Base-by-base conservation (phyloP, 1,140 invertebrate species). In the Marisa cornuarietis region DNA sequence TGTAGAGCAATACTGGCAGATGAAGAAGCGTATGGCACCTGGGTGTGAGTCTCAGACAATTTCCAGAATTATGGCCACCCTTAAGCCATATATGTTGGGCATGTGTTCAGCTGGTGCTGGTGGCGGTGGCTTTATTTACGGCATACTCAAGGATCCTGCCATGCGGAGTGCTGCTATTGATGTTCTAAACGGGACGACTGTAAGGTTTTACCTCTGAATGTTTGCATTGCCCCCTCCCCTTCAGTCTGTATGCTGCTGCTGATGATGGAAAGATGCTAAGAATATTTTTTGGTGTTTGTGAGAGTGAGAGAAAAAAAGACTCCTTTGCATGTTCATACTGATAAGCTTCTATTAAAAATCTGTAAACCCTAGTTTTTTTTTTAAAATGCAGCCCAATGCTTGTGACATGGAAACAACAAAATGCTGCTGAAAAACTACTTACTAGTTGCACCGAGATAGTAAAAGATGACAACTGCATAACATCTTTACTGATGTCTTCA, bases 1-100 rank as follows among this genome's bases (percentile, higher is more conserved):
- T 72, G 87, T 92, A 75, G 84, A 86, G 71, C 82, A 81, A 13
- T 92, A 93, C 80, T 92, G 92, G 92, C 78, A 87, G 69, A 89
- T 91, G 83, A 93, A 93, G 88, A 92, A 92, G 80, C 81, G 85
- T 13, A 87, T 93, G 83, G 92, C 92, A n/a, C 89, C 92, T 20
- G 92, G 92, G 14, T 91, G 91, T 88, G 92, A 92, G 82, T 90
- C 92, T 0, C 80, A 82, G 24, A 85, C 85, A 49, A 87, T 91
- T 16, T 83, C 83, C 42, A 76, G 83, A 24, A 87, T 92, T 49
- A 92, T 92, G 86, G 69, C 79, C 18, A 79, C 85, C 9, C 76
- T 91, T 0, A 79, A 85, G 63, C 90, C 90, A 11, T 83, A 87
- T 77, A 82, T 86, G 62, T 80, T 87, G 71, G 92, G 91, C 24